Conservation (phyloP, 2,888 invertebrate genomes). For the Dorcus parallelipipedus region DNA sequence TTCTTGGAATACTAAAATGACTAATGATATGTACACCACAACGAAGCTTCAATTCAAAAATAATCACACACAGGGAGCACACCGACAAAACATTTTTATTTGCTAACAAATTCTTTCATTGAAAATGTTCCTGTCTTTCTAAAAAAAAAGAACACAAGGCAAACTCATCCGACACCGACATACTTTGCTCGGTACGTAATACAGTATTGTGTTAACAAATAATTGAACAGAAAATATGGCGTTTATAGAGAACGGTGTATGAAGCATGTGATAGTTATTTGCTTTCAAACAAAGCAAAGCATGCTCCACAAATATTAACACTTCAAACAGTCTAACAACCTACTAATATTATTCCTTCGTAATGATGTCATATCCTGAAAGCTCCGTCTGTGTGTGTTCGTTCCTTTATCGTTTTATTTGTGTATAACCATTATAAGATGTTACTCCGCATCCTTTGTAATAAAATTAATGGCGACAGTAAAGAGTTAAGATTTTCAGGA, state of each 20-base stretch:
- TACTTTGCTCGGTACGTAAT: no score
- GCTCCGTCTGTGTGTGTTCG: not conserved
- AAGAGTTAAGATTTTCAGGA: no score
- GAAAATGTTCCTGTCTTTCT: no score
- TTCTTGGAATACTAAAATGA: conserved; percentile 28
- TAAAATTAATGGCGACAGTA: no score
- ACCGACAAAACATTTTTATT: no score
- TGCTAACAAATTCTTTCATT: no score
- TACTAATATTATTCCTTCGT: conserved; percentile 20
- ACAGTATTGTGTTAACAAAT: not conserved
- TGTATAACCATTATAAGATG: no score
- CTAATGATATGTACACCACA: conserved; percentile 33
- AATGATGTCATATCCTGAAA: conserved; percentile 15
- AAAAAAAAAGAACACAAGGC: no score
- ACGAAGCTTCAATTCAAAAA: conserved; percentile 23
- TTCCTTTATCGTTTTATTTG: not conserved
- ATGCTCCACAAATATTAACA: conserved; percentile 23
- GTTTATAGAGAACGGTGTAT: conserved; percentile 4
- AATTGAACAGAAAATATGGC: not conserved
- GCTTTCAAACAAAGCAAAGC: conserved; percentile 22
- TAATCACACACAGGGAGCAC: no score
- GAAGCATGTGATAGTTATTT: conserved; percentile 23
- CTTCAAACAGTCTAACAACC: conserved; percentile 24
- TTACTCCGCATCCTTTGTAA: no score
- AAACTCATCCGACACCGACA: no score